Conservation (phyloP, 2,888 invertebrate species). For the Gymnosoma rotundatum region DNA sequence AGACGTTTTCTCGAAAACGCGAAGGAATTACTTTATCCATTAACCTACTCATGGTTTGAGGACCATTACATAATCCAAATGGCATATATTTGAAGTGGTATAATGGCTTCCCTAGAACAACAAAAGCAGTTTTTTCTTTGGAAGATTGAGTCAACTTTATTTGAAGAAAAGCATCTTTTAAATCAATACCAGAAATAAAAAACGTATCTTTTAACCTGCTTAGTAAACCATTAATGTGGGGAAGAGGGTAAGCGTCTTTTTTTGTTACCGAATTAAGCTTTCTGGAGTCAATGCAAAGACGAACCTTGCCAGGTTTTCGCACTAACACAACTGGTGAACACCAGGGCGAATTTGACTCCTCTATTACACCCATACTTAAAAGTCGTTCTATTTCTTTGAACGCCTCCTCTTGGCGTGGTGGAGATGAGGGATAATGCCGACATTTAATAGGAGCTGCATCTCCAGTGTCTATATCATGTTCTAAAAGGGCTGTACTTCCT, state of each 20-base stretch:
- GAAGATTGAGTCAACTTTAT: not conserved
- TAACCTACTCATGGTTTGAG: not conserved
- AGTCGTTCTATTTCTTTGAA: not conserved
- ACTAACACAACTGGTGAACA: too few species aligned
- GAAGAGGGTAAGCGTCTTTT: too few species aligned
- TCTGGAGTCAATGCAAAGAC: too few species aligned
- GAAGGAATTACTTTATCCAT: constrained; percentile 2
- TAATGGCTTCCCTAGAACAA: not conserved
- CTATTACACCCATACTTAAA: not conserved
- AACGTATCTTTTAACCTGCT: not conserved
- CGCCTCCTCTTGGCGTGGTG: not conserved
- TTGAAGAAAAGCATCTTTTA: too few species aligned
- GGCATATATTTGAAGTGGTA: not conserved
- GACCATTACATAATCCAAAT: not conserved
- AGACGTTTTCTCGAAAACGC: constrained; percentile 1
- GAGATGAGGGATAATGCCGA: not conserved
- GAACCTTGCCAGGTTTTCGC: too few species aligned
- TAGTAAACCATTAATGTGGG: too few species aligned
- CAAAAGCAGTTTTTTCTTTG: not conserved
- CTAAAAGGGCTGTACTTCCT: not conserved
- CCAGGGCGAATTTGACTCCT: too few species aligned
- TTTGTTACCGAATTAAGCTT: too few species aligned
- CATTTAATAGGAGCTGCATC: not conserved
- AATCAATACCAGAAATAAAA: not conserved
- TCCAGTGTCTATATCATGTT: not conserved